Percentiles rank a stretch among this genome's conserved stretches.
These are phyloP conservation scores for Pollenia griseotomentosa DNA, from an alignment of 2,888 invertebrate species.

Conservation along the genomic window DNA sequence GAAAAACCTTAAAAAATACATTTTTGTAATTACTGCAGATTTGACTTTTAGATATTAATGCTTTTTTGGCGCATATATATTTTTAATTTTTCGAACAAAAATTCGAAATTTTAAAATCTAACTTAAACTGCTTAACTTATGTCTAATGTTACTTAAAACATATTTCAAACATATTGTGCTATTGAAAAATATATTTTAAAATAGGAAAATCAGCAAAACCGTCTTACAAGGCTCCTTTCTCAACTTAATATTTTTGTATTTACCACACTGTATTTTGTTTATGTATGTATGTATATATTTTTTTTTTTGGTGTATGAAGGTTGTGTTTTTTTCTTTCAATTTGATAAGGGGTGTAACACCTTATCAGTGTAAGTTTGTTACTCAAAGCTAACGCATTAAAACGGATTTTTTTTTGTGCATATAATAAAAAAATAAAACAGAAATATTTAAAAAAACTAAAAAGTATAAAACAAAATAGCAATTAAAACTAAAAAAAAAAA, in stretches of 20 bases:
- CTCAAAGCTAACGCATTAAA: slow-evolving; percentile 9
- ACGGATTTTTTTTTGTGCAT: not conserved
- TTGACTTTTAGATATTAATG: no score
- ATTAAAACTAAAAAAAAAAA: not conserved
- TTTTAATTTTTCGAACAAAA: no score
- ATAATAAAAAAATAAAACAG: not conserved
- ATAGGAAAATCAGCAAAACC: no score
- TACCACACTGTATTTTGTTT: not conserved
- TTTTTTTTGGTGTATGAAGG: not conserved
- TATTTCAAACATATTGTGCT: no score
- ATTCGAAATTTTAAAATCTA: no score
- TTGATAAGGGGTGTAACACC: slow-evolving; percentile 36
- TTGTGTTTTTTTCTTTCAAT: not conserved
- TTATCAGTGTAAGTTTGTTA: slow-evolving; percentile 33
- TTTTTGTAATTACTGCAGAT: no score
- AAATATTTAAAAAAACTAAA: not conserved
- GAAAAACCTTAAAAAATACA: no score
- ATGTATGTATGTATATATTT: not conserved
- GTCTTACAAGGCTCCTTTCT: no score
- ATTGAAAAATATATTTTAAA: no score
- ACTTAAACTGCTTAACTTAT: no score
- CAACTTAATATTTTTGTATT: not conserved
- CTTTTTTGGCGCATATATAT: no score
- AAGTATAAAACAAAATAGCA: not conserved
- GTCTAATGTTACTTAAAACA: no score